Evolutionary conservation across 2,888 invertebrate species (phyloP).

Genomic region (Caenorhabditis sp.): DNA sequence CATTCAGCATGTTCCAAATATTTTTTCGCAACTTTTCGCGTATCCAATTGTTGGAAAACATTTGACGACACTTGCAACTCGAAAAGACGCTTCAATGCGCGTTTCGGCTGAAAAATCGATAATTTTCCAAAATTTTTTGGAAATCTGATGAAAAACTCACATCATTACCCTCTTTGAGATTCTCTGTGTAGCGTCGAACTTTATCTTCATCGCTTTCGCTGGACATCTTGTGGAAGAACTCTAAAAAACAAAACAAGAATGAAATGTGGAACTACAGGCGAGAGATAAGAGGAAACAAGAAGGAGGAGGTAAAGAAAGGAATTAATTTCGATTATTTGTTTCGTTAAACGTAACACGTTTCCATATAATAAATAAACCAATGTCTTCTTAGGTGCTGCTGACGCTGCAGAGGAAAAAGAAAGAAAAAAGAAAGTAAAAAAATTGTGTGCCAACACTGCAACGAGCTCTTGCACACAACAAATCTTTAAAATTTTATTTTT

Average conservation of each 20-base stretch:
- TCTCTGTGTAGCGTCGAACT: slow-evolving; percentile 29
- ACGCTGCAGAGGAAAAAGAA: neutral
- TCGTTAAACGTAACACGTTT: too few species aligned
- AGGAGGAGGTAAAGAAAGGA: too few species aligned
- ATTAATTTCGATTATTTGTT: too few species aligned
- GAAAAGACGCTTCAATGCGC: slow-evolving; percentile 31
- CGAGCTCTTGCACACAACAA: neutral
- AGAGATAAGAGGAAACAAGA: too few species aligned
- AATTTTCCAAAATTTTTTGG: too few species aligned
- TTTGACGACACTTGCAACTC: slow-evolving; percentile 16
- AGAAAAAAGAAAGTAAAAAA: neutral
- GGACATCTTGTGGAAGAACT: neutral
- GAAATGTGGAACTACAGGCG: too few species aligned
- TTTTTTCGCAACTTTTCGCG: slow-evolving; percentile 13
- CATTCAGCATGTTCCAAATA: slow-evolving; percentile 15
- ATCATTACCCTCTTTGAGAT: slow-evolving; percentile 22
- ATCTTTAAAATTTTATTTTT: neutral
- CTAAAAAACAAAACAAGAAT: neutral
- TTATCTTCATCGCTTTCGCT: slow-evolving; percentile 30
- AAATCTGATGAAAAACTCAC: slow-evolving; percentile 12
- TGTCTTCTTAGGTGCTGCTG: too few species aligned
- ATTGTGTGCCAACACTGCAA: neutral
- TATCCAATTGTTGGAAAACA: slow-evolving; percentile 14
- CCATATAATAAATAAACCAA: too few species aligned
- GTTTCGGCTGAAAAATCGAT: slow-evolving; percentile 25